Base-by-base conservation (phyloP, 2,113 vertebrate genomes). In the Phaethornis superciliosus region DNA sequence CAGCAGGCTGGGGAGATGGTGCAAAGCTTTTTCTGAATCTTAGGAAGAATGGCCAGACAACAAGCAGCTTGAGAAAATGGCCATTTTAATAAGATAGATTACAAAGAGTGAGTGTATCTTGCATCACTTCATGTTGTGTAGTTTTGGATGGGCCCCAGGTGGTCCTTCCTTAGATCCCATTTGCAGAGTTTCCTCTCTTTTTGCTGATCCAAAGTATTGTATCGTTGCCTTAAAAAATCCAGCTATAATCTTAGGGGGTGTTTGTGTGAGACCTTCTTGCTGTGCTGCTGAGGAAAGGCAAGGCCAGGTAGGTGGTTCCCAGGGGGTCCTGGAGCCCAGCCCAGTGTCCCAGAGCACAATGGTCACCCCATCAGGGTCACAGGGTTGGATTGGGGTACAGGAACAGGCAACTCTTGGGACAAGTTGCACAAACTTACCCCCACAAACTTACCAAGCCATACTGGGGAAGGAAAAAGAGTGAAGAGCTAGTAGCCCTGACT, bases 191-290 rank as follows among this genome's bases (percentile, higher is more conserved):
- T 35, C 18, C 13, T 56, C 4, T 3, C 24, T 7, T 51, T 77
- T 26, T 23, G 14, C 6, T 35, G 16, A 6, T 35, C 65, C 17
- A 19, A 49, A 13, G 4, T 37, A 6, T 12, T 7, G 12, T 40
- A 6, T 30, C 0, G 0, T 52, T 68, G 69, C 32, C 20, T 60
- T 78, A 2, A 6, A 17, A 35, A 59, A 10, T 2, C 1, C 10
- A 28, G 4, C 15, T 18, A 4, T 11, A 3, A 33, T 76, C 10
- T 0, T 28, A 12, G 4, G 26, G 22, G 49, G 4, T 51, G 58
- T 54, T 82, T 24, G 10, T 9, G 4, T 4, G 30, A 33, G n/a
- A 23, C 32, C 9, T 28, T 13, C 35, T 16, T 28, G 17, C 28
- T 74, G 71, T 9, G 1, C 15, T 32, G 44, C 11, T 20, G 1